Conservation (phyloP, 2,113 vertebrate species). For the Petrocephalus zakoni region DNA sequence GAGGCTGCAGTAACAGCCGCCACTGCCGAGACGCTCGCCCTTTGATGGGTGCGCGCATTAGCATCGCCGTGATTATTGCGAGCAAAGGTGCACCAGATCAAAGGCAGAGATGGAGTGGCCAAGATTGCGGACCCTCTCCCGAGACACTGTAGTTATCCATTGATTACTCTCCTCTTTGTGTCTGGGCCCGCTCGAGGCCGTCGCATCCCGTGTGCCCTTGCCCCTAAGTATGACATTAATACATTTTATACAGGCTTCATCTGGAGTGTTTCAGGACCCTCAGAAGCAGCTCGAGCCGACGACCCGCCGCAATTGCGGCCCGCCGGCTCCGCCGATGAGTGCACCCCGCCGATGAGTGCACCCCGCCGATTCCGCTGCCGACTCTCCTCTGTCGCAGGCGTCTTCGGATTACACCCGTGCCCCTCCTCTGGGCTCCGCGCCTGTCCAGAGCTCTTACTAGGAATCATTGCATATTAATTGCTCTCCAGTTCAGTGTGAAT, state of each 20-base stretch:
- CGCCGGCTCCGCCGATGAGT: background rate
- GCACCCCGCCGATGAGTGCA: background rate
- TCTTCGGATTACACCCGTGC: background rate
- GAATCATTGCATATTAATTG: constrained; percentile 16
- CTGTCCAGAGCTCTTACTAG: background rate
- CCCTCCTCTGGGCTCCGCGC: background rate
- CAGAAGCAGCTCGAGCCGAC: background rate
- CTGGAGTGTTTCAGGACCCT: background rate
- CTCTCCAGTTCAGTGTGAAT: background rate
- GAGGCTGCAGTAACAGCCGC: background rate
- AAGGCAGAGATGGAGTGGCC: constrained; percentile 54
- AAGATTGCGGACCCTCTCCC: constrained; percentile 59
- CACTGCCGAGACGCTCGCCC: background rate
- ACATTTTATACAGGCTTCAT: background rate
- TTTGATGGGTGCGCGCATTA: constrained; percentile 41
- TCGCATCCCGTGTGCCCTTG: constrained; percentile 45
- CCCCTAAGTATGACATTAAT: constrained; percentile 53
- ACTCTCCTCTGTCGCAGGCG: background rate
- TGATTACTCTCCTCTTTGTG: constrained; percentile 54
- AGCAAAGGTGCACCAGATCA: constrained; percentile 56
- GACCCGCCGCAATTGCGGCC: background rate
- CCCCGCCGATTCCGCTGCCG: background rate
- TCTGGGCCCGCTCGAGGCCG: constrained; percentile 46
- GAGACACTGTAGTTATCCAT: constrained; percentile 33
- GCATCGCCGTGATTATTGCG: constrained; percentile 53